Evolutionary conservation across 2,888 invertebrate species (phyloP), one percentile per base, ranked within the genome.

Genomic region (Xylota sylvarum): DNA sequence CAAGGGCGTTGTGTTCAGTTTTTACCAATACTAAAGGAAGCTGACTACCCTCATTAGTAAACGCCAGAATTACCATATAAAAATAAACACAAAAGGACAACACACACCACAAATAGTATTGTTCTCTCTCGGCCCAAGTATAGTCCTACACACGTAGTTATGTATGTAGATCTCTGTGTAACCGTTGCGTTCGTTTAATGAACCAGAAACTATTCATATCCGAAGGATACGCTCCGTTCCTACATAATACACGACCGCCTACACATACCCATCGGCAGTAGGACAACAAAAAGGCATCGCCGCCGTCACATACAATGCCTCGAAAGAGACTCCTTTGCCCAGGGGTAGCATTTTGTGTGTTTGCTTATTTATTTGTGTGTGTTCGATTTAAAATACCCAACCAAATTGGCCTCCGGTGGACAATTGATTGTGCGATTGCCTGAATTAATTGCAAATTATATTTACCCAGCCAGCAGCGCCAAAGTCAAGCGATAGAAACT

Each of bases 31-130:
- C 48, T 65, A 56, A 67, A 76, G 56, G 76, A 76, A 67, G 65
- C 67, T 67, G 67, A 76, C 76, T 67, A 67, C 76, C 76, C 65
- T 76, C 76, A 76, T 76, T 76, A 76, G 76, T 58, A 48, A 67
- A 56, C 37, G 48, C 55, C 37, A 67, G 46, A 23, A 67, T 65
- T 65, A 76, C 55, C 76, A 58, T 48, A 67, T 58, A 58, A 58
- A 76, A 76, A 76, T 67, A 76, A 37, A 76, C 74, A 52, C 48
- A 60, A 50, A 73, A 37, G 30, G 58, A 50, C 60, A 43, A 40
- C 62, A 52, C 62, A 52, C 52, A 58, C 48, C 64, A 48, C 55
- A 74, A 56, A 67, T 55, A 50, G 37, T 40, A 52, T 43, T 52
- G 32, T 30, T 40, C 30, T n/a, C 30, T n/a, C 43, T 2, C 17